A percentile compares a stretch with the other conserved stretches of the same genome.
Evolutionary conservation across 2,113 vertebrate genomes (phyloP).

Genomic region (Brachionichthys hirsutus): DNA sequence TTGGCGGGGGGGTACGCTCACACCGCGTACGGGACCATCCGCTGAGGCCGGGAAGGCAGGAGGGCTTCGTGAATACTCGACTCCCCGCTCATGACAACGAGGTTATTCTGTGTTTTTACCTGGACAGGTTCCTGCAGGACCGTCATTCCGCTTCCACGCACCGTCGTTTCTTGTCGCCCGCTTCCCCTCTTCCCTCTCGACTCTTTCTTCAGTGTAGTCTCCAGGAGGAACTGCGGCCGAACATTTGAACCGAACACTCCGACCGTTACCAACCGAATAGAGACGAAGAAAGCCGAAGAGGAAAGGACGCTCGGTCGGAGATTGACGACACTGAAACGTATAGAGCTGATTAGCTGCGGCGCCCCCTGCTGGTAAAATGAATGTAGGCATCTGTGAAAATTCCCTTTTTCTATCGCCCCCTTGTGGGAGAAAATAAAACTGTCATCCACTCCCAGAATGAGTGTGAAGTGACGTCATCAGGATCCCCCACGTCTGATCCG

Average conservation of each 20-base stretch:
- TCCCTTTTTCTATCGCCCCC: not conserved
- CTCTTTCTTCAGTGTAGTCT: slow-evolving; percentile 58
- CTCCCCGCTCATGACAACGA: slow-evolving; percentile 25
- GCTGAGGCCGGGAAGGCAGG: slow-evolving; percentile 35
- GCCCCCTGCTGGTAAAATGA: not conserved
- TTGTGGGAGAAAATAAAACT: not conserved
- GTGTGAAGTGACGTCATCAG: no score
- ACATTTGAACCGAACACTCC: slow-evolving; percentile 75
- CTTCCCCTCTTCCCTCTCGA: slow-evolving; percentile 45
- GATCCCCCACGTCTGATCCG: no score
- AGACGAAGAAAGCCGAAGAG: slow-evolving; percentile 24
- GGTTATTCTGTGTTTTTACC: slow-evolving; percentile 52
- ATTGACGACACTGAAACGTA: slow-evolving; percentile 11
- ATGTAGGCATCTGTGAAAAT: not conserved
- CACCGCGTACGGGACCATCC: slow-evolving; percentile 20
- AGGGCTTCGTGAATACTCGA: not conserved
- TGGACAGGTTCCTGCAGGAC: slow-evolving; percentile 83
- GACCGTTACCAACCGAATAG: slow-evolving; percentile 73
- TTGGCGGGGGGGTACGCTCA: slow-evolving; percentile 1
- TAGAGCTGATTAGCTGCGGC: not conserved
- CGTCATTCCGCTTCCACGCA: slow-evolving; percentile 76
- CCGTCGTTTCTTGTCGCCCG: slow-evolving; percentile 40
- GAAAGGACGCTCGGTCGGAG: slow-evolving; percentile 1
- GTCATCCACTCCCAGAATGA: not conserved
- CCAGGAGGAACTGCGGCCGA: slow-evolving; percentile 58